A percentile compares a stretch with the other conserved stretches of the same genome.
phyloP scores from a whole-genome alignment of 2,797 vertebrate genomes.

The Xiphophorus birchmanni region DNA sequence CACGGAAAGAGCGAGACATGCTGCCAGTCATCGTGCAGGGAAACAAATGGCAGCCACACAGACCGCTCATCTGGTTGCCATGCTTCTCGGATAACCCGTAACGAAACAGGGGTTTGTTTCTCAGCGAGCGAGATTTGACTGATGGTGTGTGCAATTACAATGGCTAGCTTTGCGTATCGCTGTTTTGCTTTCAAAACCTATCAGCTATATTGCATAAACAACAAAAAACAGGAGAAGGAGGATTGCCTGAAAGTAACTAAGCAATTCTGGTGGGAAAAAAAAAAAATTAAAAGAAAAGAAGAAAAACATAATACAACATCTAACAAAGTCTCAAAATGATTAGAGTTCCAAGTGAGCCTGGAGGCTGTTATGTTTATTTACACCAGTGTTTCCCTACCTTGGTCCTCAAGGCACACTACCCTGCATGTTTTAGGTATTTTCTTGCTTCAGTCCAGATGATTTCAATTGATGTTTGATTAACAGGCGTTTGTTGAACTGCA shows the following conservation, averaged over 20 bases:
- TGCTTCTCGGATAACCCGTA: conserved; percentile 56
- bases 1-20: conserved; percentile 17
- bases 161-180: conserved; percentile 36
- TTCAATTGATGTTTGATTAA: too few species aligned
- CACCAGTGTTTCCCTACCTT: too few species aligned
- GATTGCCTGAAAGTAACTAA: conserved; percentile 16
- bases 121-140: conserved; percentile 37
- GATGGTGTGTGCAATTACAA: conserved; percentile 45
- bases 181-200: conserved; percentile 33
- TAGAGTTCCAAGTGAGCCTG: conserved; percentile 24
- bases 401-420: too few species aligned
- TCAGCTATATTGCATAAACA: conserved; percentile 38
- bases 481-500: too few species aligned
- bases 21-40: conserved; percentile 10
- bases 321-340: conserved; percentile 50
- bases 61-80: conserved; percentile 65
- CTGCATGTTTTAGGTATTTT: too few species aligned
- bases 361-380: conserved; percentile 3
- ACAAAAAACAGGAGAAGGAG: conserved; percentile 41
- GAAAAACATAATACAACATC: background rate
- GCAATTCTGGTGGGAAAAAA: conserved; percentile 7
- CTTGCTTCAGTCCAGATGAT: too few species aligned
- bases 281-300: background rate
- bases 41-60: conserved; percentile 38
- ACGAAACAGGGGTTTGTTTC: conserved; percentile 49